Percentiles rank a stretch among this genome's conserved stretches.
Conservation (phyloP, 30 jellyfish, hydroid and myxozoan species). For the Chironex yamaguchii region DNA sequence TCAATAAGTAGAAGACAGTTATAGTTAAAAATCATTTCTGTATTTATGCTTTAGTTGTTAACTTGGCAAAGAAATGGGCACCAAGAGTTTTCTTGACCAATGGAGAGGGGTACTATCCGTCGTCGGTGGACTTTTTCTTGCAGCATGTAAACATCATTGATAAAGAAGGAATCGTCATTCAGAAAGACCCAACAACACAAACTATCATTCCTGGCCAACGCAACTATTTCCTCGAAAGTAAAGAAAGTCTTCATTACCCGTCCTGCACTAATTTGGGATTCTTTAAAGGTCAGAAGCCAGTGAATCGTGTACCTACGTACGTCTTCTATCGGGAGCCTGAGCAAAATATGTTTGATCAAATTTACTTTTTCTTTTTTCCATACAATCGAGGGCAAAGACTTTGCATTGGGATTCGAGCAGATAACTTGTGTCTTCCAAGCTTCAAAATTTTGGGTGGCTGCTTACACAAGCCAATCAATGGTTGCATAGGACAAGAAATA, state of each 20-base stretch:
- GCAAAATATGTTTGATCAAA: conserved; percentile 11
- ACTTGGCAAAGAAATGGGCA: conserved; percentile 63
- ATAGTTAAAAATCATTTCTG: no score
- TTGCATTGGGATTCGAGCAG: conserved; percentile 41
- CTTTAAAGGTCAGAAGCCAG: conserved; percentile 55
- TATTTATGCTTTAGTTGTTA: no score
- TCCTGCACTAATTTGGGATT: conserved; percentile 11
- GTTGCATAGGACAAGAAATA: conserved; percentile 13
- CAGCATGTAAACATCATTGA: conserved; percentile 33
- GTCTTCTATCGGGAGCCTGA: conserved; percentile 20
- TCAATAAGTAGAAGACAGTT: no score
- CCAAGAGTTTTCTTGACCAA: conserved; percentile 34
- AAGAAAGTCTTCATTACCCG: not conserved
- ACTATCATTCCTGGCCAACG: not conserved
- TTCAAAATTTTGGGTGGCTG: conserved; percentile 4
- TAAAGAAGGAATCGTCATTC: not conserved
- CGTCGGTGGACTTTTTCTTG: conserved; percentile 51
- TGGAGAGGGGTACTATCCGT: conserved; percentile 58
- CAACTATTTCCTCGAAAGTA: conserved; percentile 14
- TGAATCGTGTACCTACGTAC: conserved; percentile 5
- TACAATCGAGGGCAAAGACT: conserved; percentile 67
- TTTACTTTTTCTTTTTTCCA: conserved; percentile 66
- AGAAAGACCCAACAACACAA: not conserved
- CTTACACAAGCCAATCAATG: not conserved
- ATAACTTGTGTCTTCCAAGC: not conserved